A percentile compares a stretch with the other conserved stretches of the same genome.
phyloP scores from a whole-genome alignment of 2,797 vertebrate genomes.

The Sebastes cheni region DNA sequence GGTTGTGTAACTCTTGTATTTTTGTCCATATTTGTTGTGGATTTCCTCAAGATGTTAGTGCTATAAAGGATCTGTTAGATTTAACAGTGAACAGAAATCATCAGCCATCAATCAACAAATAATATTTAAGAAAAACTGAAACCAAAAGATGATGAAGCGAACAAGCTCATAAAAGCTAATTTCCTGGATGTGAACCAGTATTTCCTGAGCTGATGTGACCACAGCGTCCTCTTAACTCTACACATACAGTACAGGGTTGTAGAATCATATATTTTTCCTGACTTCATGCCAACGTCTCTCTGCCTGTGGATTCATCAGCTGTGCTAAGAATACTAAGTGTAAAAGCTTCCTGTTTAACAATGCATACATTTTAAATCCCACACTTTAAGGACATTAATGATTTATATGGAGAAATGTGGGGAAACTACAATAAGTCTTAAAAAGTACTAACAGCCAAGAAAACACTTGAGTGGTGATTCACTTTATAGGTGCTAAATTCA shows the following conservation, averaged over 20 bases:
- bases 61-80: not conserved
- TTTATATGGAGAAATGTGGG: not conserved
- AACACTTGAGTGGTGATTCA: not conserved
- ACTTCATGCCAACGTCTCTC: not conserved
- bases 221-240: not conserved
- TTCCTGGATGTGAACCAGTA: constrained; percentile 15
- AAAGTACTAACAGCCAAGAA: not conserved
- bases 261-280: not conserved
- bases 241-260: not conserved
- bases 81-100: not conserved
- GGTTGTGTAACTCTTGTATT: not conserved
- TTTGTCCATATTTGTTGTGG: too few relatives aligned
- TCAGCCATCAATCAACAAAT: not conserved
- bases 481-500: too few relatives aligned
- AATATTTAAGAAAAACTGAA: not conserved
- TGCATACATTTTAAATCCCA: not conserved
- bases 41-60: not conserved
- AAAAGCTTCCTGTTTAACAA: too few relatives aligned
- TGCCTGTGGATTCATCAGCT: not conserved
- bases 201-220: constrained; percentile 13
- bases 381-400: not conserved
- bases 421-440: not conserved
- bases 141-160: not conserved
- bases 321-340: not conserved
- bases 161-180: constrained; percentile 10